Conservation (phyloP, 2,797 vertebrate genomes). For the Tapirus indicus region DNA sequence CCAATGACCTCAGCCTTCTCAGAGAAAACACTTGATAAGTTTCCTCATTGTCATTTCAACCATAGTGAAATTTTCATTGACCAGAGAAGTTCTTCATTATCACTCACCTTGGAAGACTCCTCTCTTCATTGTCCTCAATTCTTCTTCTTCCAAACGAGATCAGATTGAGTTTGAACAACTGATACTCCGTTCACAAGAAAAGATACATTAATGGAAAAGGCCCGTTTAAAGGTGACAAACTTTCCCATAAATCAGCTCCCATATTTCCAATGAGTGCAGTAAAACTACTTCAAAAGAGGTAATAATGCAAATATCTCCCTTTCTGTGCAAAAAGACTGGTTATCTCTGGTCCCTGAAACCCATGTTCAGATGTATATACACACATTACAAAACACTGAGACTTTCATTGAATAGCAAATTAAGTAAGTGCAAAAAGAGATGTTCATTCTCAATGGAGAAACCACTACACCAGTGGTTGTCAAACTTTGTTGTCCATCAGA, state of each 20-base stretch:
- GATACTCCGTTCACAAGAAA: not conserved
- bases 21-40: not conserved
- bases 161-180: not conserved
- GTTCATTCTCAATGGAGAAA: not conserved
- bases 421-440: not conserved
- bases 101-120: not conserved
- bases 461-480: not conserved
- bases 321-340: not conserved
- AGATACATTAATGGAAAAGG: not conserved
- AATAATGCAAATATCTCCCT: not conserved
- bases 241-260: not conserved
- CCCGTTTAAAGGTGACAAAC: not conserved
- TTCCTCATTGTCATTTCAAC: not conserved
- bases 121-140: not conserved
- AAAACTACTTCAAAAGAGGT: not conserved
- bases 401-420: not conserved
- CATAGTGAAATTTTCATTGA: not conserved
- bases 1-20: not conserved
- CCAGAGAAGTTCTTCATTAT: not conserved
- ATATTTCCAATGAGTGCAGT: not conserved
- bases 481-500: not conserved
- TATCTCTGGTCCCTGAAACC: not conserved
- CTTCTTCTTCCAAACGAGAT: slow-evolving; percentile 37
- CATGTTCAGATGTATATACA: not conserved
- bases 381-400: not conserved